Evolutionary conservation across 1,140 invertebrate species (phyloP), one percentile per base, ranked within the genome.

Genomic region (Ceratosolen solmsi): DNA sequence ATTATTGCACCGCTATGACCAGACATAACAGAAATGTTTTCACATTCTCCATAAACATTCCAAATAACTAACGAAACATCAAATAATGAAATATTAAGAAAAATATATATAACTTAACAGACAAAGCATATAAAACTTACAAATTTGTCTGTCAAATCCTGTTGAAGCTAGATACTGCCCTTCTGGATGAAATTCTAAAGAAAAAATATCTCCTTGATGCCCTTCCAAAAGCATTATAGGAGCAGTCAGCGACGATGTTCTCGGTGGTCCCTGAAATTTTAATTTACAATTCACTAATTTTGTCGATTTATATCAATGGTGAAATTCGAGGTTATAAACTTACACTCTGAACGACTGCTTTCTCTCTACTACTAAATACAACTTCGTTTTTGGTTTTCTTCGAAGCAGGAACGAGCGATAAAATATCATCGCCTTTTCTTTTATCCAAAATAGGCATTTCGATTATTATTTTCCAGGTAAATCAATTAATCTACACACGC

Each of bases 11-110:
- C 99, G 25, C 95, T 97, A 90, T 99, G 99, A 0, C 98, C 98
- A 72, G 95, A 94, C 93, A 99, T 94, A 13, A 96, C 94, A 84
- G 96, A 96, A 84, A 99, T 95, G 91, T 99, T 99, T 87, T 99
- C 98, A 93, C 98, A 99, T 88, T 99, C 98, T 7, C 97, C 98
- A 91, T 98, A 99, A 3, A 98, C 97, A 91, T 96, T 98, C 99
- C 99, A 99, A 84, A 99, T 93, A 90, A 96, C 97, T 99, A 88
- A 78, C 22, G 0, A 58, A 46, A 41, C 7, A 46, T 94, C 93
- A n/a, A 87, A 63, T 77, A 51, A 58, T 58, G 72, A 51, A 25
- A 30, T 41, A 25, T 4, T 30, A 36, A 54, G 71, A 49, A 80
- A 38, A 46, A 27, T 56, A 46, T 33, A 75, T 49, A 30, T 20